These are phyloP conservation scores for Macrochelys suwanniensis DNA, from an alignment of 2,797 vertebrate species.

Conservation along the genomic window DNA sequence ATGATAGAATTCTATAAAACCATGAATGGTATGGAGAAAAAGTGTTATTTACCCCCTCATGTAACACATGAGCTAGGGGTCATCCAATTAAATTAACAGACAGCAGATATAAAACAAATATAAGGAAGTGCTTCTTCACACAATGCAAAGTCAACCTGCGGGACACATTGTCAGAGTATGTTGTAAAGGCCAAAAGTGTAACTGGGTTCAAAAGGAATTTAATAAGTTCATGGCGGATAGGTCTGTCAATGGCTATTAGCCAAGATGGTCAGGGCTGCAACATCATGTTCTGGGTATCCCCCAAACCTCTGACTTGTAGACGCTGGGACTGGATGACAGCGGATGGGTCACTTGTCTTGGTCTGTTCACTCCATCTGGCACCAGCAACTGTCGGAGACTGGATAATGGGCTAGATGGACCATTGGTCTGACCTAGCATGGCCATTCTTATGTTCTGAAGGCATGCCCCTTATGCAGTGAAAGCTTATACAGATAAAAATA, in stretches of 20 bases:
- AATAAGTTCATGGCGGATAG: not conserved
- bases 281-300: not conserved
- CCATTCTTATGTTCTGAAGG: not conserved
- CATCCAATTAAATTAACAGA: not conserved
- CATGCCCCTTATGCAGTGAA: not conserved
- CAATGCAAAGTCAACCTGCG: not conserved
- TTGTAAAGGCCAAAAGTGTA: not conserved
- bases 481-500: slow-evolving; percentile 1
- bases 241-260: not conserved
- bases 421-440: not conserved
- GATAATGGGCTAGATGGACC: not conserved
- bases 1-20: not conserved
- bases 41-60: not conserved
- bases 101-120: not conserved
- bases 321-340: not conserved
- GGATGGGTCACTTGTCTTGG: not conserved
- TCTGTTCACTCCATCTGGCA: not conserved
- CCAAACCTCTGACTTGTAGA: not conserved
- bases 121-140: not conserved
- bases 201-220: not conserved
- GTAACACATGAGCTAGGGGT: not conserved
- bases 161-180: not conserved
- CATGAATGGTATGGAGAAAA: not conserved
- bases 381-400: not conserved
- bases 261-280: not conserved